Conservation (phyloP, 2,113 vertebrate genomes). For the Ptilorrhoa leucosticta region DNA sequence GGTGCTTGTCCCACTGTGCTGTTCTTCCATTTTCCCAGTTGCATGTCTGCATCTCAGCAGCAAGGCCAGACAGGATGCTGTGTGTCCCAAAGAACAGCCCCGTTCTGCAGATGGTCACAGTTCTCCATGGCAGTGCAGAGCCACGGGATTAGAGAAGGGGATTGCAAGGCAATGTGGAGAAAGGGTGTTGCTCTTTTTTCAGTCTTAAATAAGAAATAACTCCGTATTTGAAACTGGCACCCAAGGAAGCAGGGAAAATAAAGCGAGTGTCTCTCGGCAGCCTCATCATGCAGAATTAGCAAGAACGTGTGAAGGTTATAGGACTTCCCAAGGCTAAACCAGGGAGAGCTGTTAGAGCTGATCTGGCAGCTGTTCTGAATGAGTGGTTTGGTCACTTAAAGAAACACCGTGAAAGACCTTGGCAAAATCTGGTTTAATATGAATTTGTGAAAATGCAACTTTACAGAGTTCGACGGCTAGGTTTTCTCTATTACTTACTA, state of each 20-base stretch:
- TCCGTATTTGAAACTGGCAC: neutral
- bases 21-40: neutral
- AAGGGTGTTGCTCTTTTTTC: neutral
- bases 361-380: neutral
- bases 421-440: neutral
- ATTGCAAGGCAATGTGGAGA: neutral
- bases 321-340: neutral
- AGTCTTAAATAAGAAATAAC: neutral
- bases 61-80: rapidly evolving
- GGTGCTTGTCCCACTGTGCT: neutral
- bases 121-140: rapidly evolving
- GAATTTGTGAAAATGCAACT: neutral
- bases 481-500: neutral
- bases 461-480: neutral
- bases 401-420: neutral
- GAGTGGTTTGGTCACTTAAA: neutral
- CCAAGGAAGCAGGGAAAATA: neutral
- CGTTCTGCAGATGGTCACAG: no score
- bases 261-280: neutral
- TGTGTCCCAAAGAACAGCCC: neutral
- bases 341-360: neutral
- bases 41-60: neutral
- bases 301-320: rapidly evolving
- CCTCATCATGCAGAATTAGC: neutral
- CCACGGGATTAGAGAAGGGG: neutral